Base-by-base conservation (phyloP, 1,140 invertebrate species). In the Leucophenga varia region DNA sequence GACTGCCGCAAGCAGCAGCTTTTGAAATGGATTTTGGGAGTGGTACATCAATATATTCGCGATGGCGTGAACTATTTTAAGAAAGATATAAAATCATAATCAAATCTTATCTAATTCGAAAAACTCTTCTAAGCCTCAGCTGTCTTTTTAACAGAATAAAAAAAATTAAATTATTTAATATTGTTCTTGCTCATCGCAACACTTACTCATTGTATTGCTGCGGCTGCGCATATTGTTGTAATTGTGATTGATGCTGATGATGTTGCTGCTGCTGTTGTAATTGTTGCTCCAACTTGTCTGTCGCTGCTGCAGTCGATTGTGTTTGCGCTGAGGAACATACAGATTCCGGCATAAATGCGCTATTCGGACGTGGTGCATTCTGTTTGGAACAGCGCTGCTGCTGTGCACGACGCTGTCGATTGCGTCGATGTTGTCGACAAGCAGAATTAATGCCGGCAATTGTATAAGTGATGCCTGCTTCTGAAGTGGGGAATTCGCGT, bases 41-140 rank as follows among this genome's bases (percentile, higher is more conserved):
- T 22, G 73, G 73, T 17, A 75, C 70, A 52, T 75, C 73, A n/a
- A 75, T 75, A 19, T 75, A 75, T 42, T 75, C 72, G 2, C 72
- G 57, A 42, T 54, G 64, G 31, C 57, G 54, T 18, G 54, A 47
- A 50, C 48, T 65, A 54, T 16, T 17, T 37, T 6, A 3, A 37
- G 16, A 17, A 37, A 34, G n/a, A n/a, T n/a, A n/a, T n/a, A n/a
- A n/a, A n/a, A n/a, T n/a, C n/a, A n/a, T n/a, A n/a, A n/a, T n/a
- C n/a, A n/a, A n/a, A n/a, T n/a, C n/a, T n/a, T n/a, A n/a, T n/a
- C n/a, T n/a, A n/a, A n/a, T n/a, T n/a, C n/a, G n/a, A n/a, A n/a
- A n/a, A n/a, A n/a, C n/a, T n/a, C n/a, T n/a, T n/a, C n/a, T n/a
- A n/a, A n/a, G n/a, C n/a, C n/a, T n/a, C n/a, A n/a, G n/a, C n/a